These are phyloP conservation scores for Apodemia hepburni DNA, from an alignment of 2,888 invertebrate species.

Conservation along the genomic window DNA sequence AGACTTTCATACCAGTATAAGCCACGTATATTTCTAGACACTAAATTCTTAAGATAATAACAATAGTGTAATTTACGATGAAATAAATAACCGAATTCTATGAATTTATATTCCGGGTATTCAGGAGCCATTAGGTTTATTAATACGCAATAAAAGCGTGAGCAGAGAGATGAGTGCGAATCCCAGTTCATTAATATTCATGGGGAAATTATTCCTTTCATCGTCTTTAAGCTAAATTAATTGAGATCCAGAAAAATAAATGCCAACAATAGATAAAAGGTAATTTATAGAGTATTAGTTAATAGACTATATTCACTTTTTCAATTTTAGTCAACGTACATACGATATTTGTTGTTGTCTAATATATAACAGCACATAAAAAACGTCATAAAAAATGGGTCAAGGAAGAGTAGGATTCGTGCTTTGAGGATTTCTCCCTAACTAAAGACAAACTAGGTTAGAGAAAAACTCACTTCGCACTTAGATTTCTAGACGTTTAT, in stretches of 20 bases:
- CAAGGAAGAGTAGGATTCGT: no score
- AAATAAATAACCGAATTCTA: slow-evolving; percentile 18
- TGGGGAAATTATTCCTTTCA: slow-evolving; percentile 65
- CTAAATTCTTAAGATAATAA: not conserved
- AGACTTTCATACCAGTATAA: not conserved
- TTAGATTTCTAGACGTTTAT: no score
- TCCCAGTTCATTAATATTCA: slow-evolving; percentile 71
- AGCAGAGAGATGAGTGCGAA: slow-evolving; percentile 57
- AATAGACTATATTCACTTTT: not conserved
- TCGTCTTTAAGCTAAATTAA: slow-evolving; percentile 62
- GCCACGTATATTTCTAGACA: not conserved
- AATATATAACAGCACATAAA: no score
- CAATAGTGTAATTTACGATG: not conserved
- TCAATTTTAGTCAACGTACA: no score
- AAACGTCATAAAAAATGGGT: no score
- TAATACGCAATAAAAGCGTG: slow-evolving; percentile 60
- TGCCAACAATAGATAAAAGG: slow-evolving; percentile 42
- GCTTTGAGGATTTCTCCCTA: no score
- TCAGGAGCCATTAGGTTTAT: slow-evolving; percentile 50
- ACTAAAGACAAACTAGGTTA: no score
- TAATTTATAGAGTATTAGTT: slow-evolving; percentile 20
- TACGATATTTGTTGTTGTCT: no score
- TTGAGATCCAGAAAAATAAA: slow-evolving; percentile 54
- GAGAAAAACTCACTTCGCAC: no score
- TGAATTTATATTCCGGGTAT: slow-evolving; percentile 47